phyloP scores from a whole-genome alignment of 2,797 vertebrate genomes.

The Xiphorhynchus erythropygius region DNA sequence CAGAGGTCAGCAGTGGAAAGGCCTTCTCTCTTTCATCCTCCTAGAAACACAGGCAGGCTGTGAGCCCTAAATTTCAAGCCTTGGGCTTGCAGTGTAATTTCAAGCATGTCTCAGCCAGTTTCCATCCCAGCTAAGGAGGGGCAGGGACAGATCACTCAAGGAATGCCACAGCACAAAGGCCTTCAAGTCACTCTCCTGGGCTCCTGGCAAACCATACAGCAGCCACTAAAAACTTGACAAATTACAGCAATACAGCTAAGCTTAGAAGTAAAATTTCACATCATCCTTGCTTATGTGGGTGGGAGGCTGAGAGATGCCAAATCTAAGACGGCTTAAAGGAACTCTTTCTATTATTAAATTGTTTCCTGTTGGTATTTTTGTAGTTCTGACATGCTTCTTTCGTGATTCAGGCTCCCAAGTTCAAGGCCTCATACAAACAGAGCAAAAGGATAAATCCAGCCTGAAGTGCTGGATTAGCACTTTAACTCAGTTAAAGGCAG shows the following conservation, averaged over 20 bases:
- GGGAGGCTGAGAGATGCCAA: constrained; percentile 43
- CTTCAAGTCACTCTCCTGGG: background rate
- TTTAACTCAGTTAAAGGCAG: background rate
- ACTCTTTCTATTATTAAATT: constrained; percentile 53
- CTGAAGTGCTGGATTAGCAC: background rate
- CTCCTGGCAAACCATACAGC: background rate
- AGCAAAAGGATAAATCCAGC: background rate
- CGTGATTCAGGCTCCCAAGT: background rate
- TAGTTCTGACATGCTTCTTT: background rate
- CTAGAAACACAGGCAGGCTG: background rate
- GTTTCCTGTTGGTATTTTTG: constrained; percentile 39
- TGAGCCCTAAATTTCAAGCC: background rate
- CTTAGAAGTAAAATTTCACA: constrained; percentile 50
- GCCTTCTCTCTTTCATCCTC: background rate
- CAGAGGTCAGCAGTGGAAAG: constrained; percentile 10
- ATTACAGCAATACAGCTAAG: constrained; percentile 7
- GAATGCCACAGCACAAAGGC: background rate
- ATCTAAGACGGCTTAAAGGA: constrained; percentile 25
- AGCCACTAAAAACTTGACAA: constrained; percentile 31
- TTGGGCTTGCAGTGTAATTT: background rate
- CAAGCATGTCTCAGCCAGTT: background rate
- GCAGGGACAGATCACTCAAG: background rate
- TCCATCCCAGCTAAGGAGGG: background rate
- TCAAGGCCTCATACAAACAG: background rate
- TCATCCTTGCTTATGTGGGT: constrained; percentile 46